Conservation (phyloP, 2,888 invertebrate species). For the Lottia gigantea region DNA sequence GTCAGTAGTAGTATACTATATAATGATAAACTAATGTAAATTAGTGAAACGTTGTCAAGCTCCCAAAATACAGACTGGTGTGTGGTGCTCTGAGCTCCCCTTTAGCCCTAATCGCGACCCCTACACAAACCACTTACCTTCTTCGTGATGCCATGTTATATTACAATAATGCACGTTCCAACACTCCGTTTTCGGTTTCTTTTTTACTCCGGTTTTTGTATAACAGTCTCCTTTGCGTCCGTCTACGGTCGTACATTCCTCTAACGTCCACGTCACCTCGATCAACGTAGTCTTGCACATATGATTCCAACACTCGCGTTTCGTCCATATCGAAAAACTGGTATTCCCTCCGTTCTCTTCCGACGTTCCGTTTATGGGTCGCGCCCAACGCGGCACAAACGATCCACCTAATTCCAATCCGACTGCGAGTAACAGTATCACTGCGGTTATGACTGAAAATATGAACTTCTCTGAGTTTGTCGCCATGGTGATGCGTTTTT, state of each 20-base stretch:
- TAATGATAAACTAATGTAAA: too few relatives aligned
- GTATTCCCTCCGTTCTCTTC: constrained; percentile 24
- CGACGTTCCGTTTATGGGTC: constrained; percentile 25
- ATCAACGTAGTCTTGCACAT: constrained; percentile 32
- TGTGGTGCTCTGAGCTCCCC: too few relatives aligned
- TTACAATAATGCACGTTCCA: constrained; percentile 34
- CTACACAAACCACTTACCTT: neutral
- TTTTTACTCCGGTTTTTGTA: constrained; percentile 21
- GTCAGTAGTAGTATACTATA: too few relatives aligned
- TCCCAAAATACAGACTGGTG: too few relatives aligned
- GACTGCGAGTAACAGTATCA: constrained; percentile 26
- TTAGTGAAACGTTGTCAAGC: too few relatives aligned
- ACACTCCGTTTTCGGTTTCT: constrained; percentile 26
- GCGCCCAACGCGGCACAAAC: constrained; percentile 33
- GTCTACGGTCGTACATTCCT: constrained; percentile 21
- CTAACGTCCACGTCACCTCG: constrained; percentile 23
- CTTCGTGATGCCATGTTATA: constrained; percentile 32
- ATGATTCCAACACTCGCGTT: constrained; percentile 32
- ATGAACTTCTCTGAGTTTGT: constrained; percentile 28
- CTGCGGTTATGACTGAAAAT: constrained; percentile 23
- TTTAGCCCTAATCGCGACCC: too few relatives aligned
- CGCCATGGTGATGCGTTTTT: constrained; percentile 10
- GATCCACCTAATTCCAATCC: constrained; percentile 30
- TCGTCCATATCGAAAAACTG: constrained; percentile 35
- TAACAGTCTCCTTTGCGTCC: constrained; percentile 15